Conservation (phyloP, 2,888 invertebrate species). For the Dryococelus australis region DNA sequence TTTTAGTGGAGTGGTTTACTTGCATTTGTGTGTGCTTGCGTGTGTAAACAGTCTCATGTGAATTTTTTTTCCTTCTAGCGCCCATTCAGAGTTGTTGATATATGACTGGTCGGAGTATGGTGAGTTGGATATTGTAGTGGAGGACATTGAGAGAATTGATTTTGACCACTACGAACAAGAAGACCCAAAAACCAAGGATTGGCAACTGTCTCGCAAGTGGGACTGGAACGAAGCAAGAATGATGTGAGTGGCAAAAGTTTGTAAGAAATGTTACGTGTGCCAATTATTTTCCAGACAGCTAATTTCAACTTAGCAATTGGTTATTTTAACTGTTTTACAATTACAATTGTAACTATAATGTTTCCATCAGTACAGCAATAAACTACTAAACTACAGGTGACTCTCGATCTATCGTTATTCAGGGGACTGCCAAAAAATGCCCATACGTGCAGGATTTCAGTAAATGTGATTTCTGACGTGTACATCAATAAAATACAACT, state of each 20-base stretch:
- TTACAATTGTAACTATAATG: background rate
- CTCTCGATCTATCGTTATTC: too few relatives aligned
- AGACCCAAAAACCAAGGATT: conserved; percentile 78
- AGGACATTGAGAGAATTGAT: conserved; percentile 86
- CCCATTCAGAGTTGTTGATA: conserved; percentile 80
- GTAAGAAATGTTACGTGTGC: conserved; percentile 13
- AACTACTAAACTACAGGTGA: too few relatives aligned
- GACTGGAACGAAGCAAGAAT: conserved; percentile 69
- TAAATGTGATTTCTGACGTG: too few relatives aligned
- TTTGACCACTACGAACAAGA: conserved; percentile 67
- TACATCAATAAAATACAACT: too few relatives aligned
- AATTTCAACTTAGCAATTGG: too few relatives aligned
- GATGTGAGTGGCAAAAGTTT: conserved; percentile 52
- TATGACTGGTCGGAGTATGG: conserved; percentile 90
- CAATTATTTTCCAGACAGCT: conserved; percentile 36
- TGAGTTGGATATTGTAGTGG: conserved; percentile 82
- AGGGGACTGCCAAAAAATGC: too few relatives aligned
- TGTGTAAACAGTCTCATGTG: too few relatives aligned
- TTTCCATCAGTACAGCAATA: too few relatives aligned
- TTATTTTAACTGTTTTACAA: conserved; percentile 39
- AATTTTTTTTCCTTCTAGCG: conserved; percentile 55
- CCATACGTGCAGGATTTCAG: too few relatives aligned
- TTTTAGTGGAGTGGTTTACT: too few relatives aligned
- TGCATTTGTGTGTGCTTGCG: too few relatives aligned
- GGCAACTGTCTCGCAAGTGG: conserved; percentile 70